Base-by-base conservation (phyloP, 1,140 invertebrate genomes). In the Heliconius melpomene region DNA sequence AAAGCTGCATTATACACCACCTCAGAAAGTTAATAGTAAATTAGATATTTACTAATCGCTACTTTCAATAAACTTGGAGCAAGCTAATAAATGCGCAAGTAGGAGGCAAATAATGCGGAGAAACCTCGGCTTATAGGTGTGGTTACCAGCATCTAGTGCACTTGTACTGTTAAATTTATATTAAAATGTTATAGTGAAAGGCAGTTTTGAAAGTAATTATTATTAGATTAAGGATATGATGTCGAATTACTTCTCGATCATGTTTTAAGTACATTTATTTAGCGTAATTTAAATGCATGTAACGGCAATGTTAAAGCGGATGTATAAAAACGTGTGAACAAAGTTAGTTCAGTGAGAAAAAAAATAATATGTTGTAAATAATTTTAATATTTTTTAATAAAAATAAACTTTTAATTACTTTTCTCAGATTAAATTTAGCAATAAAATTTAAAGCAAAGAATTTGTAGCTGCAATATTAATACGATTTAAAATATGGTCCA, bases 111-210 rank as follows among this genome's bases (percentile, higher is more conserved):
- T 83, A 85, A 86, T 78, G 76, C 75, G 79, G 82, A 82, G 84
- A 86, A 84, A 85, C 83, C 84, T 74, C 79, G 76, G 78, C 79
- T 83, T 79, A 82, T 76, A 85, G 86, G 86, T 84, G 86, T 85
- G 86, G 81, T 75, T 75, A 40, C 71, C 76, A 71, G 66, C 18
- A 81, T 60, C 71, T 80, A 79, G 72, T 29, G 80, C 79, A 83
- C 75, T 85, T 82, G 83, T 81, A 81, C 83, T 84, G 84, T 87
- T 86, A 86, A 86, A 79, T 80, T 73, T 79, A 82, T 84, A 88
- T 86, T 86, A 84, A 81, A 82, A 82, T 79, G 73, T 73, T 32
- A 29, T 77, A 82, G 87, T 87, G 87, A 88, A 88, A 87, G 84
- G 82, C 72, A 50, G 82, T 86, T 85, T 84, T 83, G 83, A 85